Percentiles rank a stretch among this genome's conserved stretches.
Conservation (phyloP, 2,113 vertebrate genomes). For the Gopherus flavomarginatus region DNA sequence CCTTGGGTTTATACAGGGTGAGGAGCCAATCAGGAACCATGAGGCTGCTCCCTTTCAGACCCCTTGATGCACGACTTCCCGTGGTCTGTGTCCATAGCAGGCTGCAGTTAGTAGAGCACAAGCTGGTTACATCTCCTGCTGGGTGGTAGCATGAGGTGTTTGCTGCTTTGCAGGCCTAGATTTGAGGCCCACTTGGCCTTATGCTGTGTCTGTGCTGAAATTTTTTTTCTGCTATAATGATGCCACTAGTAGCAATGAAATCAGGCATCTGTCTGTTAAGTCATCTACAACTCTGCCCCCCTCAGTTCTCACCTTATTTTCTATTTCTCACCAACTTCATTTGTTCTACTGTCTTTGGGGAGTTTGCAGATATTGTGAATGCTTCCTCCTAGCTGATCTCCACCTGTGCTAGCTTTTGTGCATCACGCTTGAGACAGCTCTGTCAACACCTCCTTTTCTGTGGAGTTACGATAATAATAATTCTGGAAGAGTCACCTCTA, state of each 20-base stretch:
- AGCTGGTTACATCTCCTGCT: too few relatives aligned
- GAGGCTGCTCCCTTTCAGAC: background rate
- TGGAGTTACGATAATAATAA: background rate
- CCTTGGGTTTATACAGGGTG: background rate
- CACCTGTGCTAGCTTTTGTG: background rate
- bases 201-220: background rate
- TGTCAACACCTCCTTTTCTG: background rate
- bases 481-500: background rate
- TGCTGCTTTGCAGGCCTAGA: too few relatives aligned
- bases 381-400: background rate
- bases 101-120: too few relatives aligned
- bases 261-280: fast-evolving
- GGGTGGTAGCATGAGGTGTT: too few relatives aligned
- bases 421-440: background rate
- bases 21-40: background rate
- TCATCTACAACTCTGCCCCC: background rate
- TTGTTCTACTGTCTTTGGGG: background rate
- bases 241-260: fast-evolving
- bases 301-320: background rate
- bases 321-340: background rate
- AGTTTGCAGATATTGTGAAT: background rate
- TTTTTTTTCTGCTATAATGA: background rate
- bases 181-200: too few relatives aligned
- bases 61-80: background rate
- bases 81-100: too few relatives aligned